Conservation (phyloP, 2,888 invertebrate species). For the Sycophila texana region DNA sequence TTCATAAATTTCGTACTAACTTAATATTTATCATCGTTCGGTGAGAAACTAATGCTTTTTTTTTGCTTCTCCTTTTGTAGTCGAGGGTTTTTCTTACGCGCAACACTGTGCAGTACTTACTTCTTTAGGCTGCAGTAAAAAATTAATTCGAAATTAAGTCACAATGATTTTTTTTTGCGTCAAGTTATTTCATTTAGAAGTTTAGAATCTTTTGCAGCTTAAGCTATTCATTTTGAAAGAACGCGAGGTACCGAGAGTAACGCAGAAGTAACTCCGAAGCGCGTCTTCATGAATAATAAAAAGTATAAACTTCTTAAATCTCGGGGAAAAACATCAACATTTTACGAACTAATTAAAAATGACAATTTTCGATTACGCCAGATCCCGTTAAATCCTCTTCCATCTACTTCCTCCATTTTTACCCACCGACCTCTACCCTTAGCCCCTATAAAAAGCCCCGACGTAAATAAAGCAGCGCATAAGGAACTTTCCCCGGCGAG, state of each 20-base stretch:
- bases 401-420: slow-evolving; percentile 1
- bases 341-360: slow-evolving; percentile 49
- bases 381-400: background rate
- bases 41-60: too few species aligned
- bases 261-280: slow-evolving; percentile 5
- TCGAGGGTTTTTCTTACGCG: too few species aligned
- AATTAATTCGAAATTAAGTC: too few species aligned
- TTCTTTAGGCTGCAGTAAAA: too few species aligned
- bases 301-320: background rate
- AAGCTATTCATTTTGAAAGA: background rate
- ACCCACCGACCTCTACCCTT: background rate
- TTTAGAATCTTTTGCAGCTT: background rate
- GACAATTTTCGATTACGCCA: slow-evolving; percentile 41
- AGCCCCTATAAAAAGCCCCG: background rate
- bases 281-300: slow-evolving; percentile 38
- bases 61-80: too few species aligned
- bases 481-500: slow-evolving; percentile 41
- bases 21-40: too few species aligned
- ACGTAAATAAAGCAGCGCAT: background rate
- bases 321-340: slow-evolving; percentile 17
- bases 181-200: background rate
- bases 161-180: too few species aligned
- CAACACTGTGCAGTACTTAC: too few species aligned
- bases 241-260: background rate
- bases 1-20: too few species aligned